These are phyloP conservation scores for Drosophila tanythrix DNA, from an alignment of 2,888 invertebrate genomes.

Conservation along the genomic window DNA sequence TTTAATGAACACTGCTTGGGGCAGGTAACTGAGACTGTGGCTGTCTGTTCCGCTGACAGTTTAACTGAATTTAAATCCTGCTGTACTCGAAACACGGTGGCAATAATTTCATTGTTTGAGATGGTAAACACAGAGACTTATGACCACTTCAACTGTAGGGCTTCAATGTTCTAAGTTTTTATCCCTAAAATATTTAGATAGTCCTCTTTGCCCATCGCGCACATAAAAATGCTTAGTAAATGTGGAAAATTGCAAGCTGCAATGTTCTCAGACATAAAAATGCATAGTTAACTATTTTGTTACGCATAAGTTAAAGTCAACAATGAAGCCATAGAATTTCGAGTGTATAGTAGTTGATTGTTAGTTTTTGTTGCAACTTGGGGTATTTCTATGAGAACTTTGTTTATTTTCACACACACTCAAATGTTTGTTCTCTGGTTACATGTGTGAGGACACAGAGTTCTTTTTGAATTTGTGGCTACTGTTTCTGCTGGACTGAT, in stretches of 20 bases:
- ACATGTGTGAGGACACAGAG: constrained; percentile 5
- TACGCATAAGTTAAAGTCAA: constrained; percentile 44
- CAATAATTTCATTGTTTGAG: constrained; percentile 62
- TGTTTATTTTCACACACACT: background rate
- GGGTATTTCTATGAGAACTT: background rate
- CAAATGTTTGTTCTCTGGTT: constrained; percentile 5
- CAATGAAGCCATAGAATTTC: constrained; percentile 27
- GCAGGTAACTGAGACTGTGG: background rate
- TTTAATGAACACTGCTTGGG: constrained; percentile 61
- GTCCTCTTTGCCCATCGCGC: background rate
- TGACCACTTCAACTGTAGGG: constrained; percentile 20
- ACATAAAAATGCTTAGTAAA: constrained; percentile 48
- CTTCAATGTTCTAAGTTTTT: constrained; percentile 6
- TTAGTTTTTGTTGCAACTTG: constrained; percentile 21
- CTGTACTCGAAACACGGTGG: constrained; percentile 39
- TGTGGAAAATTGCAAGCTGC: constrained; percentile 52
- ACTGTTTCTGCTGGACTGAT: constrained; percentile 43
- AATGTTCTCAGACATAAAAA: constrained; percentile 58
- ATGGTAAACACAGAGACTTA: constrained; percentile 66
- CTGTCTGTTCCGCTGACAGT: constrained; percentile 66
- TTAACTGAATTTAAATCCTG: constrained; percentile 74
- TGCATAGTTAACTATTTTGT: constrained; percentile 41
- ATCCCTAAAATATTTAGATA: constrained; percentile 12
- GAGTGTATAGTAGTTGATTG: constrained; percentile 33
- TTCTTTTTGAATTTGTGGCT: constrained; percentile 23